These are phyloP conservation scores for Scopus umbretta DNA, from an alignment of 2,113 vertebrate genomes.

Conservation along the genomic window DNA sequence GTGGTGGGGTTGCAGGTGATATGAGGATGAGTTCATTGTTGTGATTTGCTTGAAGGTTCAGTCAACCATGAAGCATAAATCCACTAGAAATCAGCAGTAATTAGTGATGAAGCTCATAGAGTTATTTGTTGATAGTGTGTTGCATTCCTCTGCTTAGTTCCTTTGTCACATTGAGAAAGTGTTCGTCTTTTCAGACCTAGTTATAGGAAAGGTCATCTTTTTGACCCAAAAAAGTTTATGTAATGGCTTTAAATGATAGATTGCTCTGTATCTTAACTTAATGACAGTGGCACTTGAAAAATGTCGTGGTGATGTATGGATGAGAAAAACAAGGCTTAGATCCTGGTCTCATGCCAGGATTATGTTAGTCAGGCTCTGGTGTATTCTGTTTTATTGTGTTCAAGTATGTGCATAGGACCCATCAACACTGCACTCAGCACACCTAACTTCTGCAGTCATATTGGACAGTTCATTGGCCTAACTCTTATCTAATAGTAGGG, in stretches of 20 bases:
- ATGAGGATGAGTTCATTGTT: background rate
- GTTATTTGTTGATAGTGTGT: background rate
- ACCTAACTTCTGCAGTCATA: background rate
- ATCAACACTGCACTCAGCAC: background rate
- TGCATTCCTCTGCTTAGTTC: background rate
- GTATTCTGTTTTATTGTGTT: background rate
- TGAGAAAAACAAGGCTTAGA: conserved; percentile 19
- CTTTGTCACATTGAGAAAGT: background rate
- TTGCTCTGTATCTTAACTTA: background rate
- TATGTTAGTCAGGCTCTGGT: background rate
- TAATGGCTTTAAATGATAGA: too few relatives aligned
- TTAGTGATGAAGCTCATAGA: background rate
- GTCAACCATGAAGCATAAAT: background rate
- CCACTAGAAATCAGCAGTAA: conserved; percentile 6
- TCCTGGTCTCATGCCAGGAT: conserved; percentile 9
- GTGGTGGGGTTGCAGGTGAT: background rate
- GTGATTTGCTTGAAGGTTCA: background rate
- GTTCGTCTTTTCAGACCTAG: background rate
- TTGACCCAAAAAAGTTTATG: background rate
- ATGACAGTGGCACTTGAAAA: conserved; percentile 37
- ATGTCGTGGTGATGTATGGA: conserved; percentile 3
- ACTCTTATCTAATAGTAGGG: background rate
- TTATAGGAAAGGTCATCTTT: background rate
- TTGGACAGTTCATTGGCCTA: background rate
- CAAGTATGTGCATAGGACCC: background rate